Evolutionary conservation across 2,797 vertebrate genomes (phyloP), one percentile per base, ranked within the genome.

Genomic region (Vespertilio murinus): DNA sequence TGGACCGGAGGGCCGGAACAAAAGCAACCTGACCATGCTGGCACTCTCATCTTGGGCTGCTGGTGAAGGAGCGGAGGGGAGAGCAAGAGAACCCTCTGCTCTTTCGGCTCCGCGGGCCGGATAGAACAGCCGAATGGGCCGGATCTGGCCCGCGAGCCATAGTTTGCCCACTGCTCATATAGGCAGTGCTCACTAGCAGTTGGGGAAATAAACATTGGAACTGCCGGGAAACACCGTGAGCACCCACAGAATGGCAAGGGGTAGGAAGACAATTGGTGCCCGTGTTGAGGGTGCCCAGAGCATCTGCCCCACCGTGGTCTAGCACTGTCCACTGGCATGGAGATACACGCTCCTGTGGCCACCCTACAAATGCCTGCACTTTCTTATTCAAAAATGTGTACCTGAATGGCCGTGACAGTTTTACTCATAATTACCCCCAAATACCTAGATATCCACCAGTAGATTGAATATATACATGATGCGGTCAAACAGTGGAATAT

Each of bases 381-480:
- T 49, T 67, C 17, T 13, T 6, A 78, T 17, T 42, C 23, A 40
- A 23, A 61, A 13, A 9, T 2, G 25, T 2, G 35, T 10, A 3
- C 16, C 33, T 3, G 40, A 40, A 12, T 1, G 40, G 38, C 9
- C 75, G 18, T 0, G 3, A n/a, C 40, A 14, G 85, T 45, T n/a
- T 25, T 33, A 23, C n/a, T 82, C 33, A 20, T 0, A 59, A 42
- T 0, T 5, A 42, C 10, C 65, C 49, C 69, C 14, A 22, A 42
- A 52, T 0, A 30, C 22, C 16, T 10, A 13, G 20, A 5, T 25
- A 30, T 0, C 59, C n/a, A 47, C 14, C 40, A 25, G 33, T 0
- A 28, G 69, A 45, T 10, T 45, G 30, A 54, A 33, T 22, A 8
- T 18, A 28, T 33, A n/a, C 1, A 30, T 2, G 18, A 30, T 2